Base-by-base conservation (phyloP, 2,113 vertebrate species). In the Dipodomys ordii region DNA sequence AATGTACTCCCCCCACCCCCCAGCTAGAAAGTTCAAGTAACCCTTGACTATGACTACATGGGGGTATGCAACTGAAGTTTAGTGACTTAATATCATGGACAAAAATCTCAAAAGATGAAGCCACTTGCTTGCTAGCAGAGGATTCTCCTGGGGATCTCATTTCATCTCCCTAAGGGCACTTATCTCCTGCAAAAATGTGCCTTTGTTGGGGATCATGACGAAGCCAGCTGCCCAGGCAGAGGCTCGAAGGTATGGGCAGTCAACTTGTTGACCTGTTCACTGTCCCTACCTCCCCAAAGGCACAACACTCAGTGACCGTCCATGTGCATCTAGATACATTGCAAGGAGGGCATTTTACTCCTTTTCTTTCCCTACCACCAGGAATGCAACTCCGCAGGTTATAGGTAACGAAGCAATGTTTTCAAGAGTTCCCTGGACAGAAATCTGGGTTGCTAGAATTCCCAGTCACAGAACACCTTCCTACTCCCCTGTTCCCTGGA, bases 1-100 rank as follows among this genome's bases (percentile, higher is more conserved):
- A 90, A 94, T 89, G 73, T 96, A 83, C 60, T 89, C 74, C 87
- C 60, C 84, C 93, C 57, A 74, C 69, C 81, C 91, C 67, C 82
- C 69, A 87, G 35, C 35, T 44, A 78, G 57, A 80, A 84, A 78
- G 73, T 87, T 92, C 83, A 84, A 88, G 62, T 79, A 76, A 92
- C 32, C 72, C 64, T 93, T 65, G 64, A 49, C 71, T n/a, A 13
- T 49, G 78, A 76, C 65, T 67, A 19, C 0, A 60, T 83, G 72
- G 35, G 85, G 13, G 11, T n/a, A 12, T 1, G 35, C 11, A 32
- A 7, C 80, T 91, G 25, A 28, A 86, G 28, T 57, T 84, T 46
- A 64, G 60, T 18, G 4, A 87, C n/a, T n/a, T 6, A 68, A 28
- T 68, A 25, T 6, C 8, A 35, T n/a, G 90, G 69, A 53, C 3